Base-by-base conservation (phyloP, 2,113 vertebrate species). In the Sarotherodon lohbergeri region DNA sequence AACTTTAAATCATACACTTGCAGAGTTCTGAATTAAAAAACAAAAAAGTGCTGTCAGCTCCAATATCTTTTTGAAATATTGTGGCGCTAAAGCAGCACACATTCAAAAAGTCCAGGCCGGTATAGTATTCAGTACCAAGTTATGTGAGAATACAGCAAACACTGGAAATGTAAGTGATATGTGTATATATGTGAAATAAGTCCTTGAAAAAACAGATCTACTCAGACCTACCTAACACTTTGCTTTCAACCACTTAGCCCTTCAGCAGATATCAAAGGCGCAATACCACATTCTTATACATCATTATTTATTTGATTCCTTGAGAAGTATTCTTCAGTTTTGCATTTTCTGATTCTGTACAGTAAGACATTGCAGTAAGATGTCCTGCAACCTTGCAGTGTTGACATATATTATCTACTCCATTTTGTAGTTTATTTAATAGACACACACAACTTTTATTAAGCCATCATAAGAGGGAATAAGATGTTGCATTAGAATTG, bases 81-180 rank as follows among this genome's bases (percentile, higher is more conserved):
- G 63, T 68, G 10, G 63, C 0, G 1, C 36, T 68, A 41, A 68
- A 68, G 36, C 36, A 7, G 63, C 36, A 68, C 7, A 41, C 3
- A 41, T 68, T 68, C 36, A 68, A 41, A 22, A n/a, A 39, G 36
- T n/a, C 19, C 61, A 66, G 61, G 19, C 34, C 19, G 61, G 19
- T 66, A 39, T 66, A 39, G 61, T 41, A 14, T 68, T 68, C 19
- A 68, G 11, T 68, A 22, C 63, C 34, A 22, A 41, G 63, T 41
- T 39, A 41, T 22, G 36, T 68, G 16, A 88, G 89, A 96, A 90
- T 90, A 92, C 90, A 93, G 90, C 96, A 98, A 99, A 98, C 98
- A 99, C 98, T 99, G 98, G 98, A 99, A 98, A 96, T 97, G 97
- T 97, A 94, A 71, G 68, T 97, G 96, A 97, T 97, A 97, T 97